Evolutionary conservation across 2,113 vertebrate genomes (phyloP).

Genomic region (Phrynosoma platyrhinos): DNA sequence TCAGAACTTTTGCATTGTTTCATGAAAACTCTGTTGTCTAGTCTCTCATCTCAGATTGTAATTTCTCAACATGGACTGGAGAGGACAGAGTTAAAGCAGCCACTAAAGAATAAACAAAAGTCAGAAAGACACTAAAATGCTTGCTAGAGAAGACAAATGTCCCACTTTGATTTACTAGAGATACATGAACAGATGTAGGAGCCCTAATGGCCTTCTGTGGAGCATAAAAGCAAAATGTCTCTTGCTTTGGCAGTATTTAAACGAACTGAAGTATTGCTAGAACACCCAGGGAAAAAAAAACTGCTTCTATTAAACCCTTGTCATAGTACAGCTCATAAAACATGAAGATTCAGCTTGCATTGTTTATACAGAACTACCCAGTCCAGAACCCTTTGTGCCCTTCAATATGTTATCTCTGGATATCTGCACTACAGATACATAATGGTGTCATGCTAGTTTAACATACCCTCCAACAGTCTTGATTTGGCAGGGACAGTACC

Average conservation of each 20-base stretch:
- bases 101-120: constrained; percentile 25
- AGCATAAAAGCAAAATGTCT: constrained; percentile 63
- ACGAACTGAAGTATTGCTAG: constrained; percentile 32
- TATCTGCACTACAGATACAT: neutral
- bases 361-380: neutral
- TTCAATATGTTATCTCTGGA: neutral
- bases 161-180: constrained; percentile 46
- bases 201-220: constrained; percentile 62
- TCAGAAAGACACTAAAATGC: constrained; percentile 46
- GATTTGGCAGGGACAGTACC: no score
- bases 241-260: constrained; percentile 58
- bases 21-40: neutral
- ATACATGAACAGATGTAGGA: constrained; percentile 56
- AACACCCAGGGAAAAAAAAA: constrained; percentile 18
- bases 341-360: neutral
- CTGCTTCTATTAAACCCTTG: constrained; percentile 13
- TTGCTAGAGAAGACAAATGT: constrained; percentile 53
- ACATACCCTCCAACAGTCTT: no score
- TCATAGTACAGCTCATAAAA: constrained; percentile 35
- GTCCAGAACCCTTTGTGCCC: neutral
- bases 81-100: constrained; percentile 31
- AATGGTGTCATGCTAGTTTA: neutral
- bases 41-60: constrained; percentile 37
- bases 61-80: neutral
- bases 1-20: neutral